Percentiles rank a stretch among this genome's conserved stretches.
Conservation (phyloP, 2,888 invertebrate species). For the Sclerodermus sp. region DNA sequence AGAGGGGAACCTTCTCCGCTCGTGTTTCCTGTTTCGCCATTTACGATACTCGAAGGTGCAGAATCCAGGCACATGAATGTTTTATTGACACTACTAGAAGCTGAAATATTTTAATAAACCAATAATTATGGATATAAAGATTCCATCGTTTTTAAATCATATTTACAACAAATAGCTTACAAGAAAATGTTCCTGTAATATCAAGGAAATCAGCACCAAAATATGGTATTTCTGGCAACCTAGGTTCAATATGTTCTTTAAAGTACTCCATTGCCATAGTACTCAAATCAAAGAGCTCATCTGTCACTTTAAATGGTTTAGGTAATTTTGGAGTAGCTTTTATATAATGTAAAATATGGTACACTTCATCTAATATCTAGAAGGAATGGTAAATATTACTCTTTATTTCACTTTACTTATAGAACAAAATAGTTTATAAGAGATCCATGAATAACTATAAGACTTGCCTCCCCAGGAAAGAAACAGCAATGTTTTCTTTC, state of each 20-base stretch:
- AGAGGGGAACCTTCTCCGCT: conserved; percentile 57
- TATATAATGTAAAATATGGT: conserved; percentile 81
- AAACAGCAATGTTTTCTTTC: conserved; percentile 92
- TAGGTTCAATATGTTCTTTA: conserved; percentile 90
- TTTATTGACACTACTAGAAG: conserved; percentile 49
- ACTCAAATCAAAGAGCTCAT: conserved; percentile 90
- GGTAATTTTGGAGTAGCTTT: conserved; percentile 80
- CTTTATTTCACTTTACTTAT: not conserved
- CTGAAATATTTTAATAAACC: conserved; percentile 26
- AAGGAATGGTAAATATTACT: conserved; percentile 31
- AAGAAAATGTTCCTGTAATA: conserved; percentile 70
- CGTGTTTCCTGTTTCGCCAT: conserved; percentile 60
- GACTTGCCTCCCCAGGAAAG: conserved; percentile 86
- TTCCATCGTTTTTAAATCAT: not conserved
- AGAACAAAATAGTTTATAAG: not conserved
- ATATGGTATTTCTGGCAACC: conserved; percentile 84
- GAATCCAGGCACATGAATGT: conserved; percentile 53
- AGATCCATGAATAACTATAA: not conserved
- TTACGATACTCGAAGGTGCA: conserved; percentile 60
- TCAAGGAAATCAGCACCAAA: conserved; percentile 85
- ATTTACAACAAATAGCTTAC: conserved; percentile 57
- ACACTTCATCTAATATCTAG: conserved; percentile 89
- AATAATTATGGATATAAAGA: not conserved
- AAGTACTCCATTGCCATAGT: conserved; percentile 99
- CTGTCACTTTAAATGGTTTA: conserved; percentile 89